A percentile compares a stretch with the other conserved stretches of the same genome.
Evolutionary conservation across 2,113 vertebrate species (phyloP).

Genomic region (Lutjanus erythropterus): DNA sequence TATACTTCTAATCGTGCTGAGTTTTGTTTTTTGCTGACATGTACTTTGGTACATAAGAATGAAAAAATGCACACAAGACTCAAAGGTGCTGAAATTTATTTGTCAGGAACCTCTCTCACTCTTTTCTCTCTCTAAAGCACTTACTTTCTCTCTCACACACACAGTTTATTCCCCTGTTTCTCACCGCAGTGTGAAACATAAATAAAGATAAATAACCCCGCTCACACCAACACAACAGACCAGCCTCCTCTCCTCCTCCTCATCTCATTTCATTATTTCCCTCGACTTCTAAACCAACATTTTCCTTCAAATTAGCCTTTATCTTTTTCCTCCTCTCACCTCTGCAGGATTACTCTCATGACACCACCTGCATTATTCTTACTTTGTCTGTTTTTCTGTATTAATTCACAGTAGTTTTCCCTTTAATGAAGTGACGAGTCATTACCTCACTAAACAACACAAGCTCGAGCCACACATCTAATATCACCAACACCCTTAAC

Average conservation of each 20-base stretch:
- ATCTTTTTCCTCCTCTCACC: not conserved
- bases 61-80: not conserved
- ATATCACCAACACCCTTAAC: not conserved
- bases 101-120: not conserved
- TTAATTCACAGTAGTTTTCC: not conserved
- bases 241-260: not conserved
- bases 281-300: not conserved
- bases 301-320: not conserved
- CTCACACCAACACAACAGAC: not conserved
- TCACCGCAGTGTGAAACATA: not conserved
- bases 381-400: not conserved
- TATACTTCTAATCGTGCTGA: not conserved
- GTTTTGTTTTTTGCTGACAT: not conserved
- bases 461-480: not conserved
- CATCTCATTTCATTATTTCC: not conserved
- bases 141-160: not conserved
- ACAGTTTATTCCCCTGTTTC: not conserved
- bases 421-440: not conserved
- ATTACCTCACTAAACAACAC: not conserved
- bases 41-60: not conserved
- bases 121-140: not conserved
- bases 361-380: not conserved
- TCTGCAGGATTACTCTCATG: not conserved
- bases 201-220: not conserved
- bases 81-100: not conserved